Evolutionary conservation across 1,140 invertebrate genomes (phyloP), one percentile per base, ranked within the genome.

Genomic region (Aphaenogaster rudis): DNA sequence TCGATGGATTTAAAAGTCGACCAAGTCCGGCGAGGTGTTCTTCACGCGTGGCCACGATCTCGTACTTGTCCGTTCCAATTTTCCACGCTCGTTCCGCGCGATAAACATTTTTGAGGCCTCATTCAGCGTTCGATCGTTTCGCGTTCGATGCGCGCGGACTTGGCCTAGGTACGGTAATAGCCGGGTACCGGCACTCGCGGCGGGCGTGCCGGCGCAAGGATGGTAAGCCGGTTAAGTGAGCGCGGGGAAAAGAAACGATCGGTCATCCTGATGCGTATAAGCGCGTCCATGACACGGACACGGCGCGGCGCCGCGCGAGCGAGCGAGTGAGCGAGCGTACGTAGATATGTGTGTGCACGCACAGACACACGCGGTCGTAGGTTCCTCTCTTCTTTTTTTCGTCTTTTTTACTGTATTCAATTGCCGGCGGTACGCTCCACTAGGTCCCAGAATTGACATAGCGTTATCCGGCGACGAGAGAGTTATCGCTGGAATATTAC

Each of bases 171-270:
- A 88, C 86, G 72, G 84, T 74, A 89, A 90, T 81, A 67, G 82
- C 77, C 50, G 76, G 79, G 74, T 57, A 84, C 85, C 72, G 54
- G 74, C 54, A 61, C 74, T 61, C 67, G 69, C 50, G 67, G 42
- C 84, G 90, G 88, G 88, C 82, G 88, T 86, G 90, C 52, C 88
- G 76, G 88, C 71, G 72, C 61, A 64, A 88, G 72, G 88, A 74
- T 79, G 82, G 89, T 54, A 81, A 91, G 90, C 90, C 90, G 90
- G 90, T 91, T 91, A 91, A 91, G 87, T 84, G 90, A 91, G 69
- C 90, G 79, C 54, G 42, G 59, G 50, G 69, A 63, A 87, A 89
- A 91, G 90, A 80, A 91, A 86, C 90, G 89, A 91, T 91, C 90
- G 90, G 87, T 91, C 90, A 91, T 91, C 87, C 78, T 54, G 89